Base-by-base conservation (phyloP, 2,113 vertebrate genomes). In the Phodopus roborovskii region DNA sequence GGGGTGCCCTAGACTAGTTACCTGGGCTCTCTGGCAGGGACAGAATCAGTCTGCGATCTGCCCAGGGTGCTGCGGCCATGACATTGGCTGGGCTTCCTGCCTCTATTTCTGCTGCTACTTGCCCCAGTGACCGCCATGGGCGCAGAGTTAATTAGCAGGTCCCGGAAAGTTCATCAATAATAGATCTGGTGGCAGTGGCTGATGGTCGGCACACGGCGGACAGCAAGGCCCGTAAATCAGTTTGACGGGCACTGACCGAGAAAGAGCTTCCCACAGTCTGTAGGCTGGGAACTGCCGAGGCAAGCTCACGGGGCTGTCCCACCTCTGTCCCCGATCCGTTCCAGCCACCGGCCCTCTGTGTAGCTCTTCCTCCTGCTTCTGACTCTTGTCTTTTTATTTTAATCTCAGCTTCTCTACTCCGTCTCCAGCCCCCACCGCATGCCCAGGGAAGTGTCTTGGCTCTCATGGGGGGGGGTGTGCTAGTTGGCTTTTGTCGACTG, bases 161-260 rank as follows among this genome's bases (percentile, higher is more conserved):
- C 98, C 98, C 68, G 84, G 98, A 97, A 98, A 98, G 98, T 99
- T 99, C 99, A 99, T 99, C 99, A 99, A 99, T 99, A 99, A 99
- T 96, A 96, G 98, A 99, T 99, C 98, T 98, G 88, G 98, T 88
- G 97, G 98, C 82, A 92, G 98, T 94, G 97, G 99, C 98, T 99
- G 99, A 99, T 99, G 98, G 99, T 98, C 60, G 98, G 97, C 98
- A 98, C 96, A 42, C 97, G 68, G 98, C 96, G 77, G 98, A 98
- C 97, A 97, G 98, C 78, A 96, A 7, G 96, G 96, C 97, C 97
- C 97, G 91, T 98, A 98, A 98, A 98, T 98, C 98, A 98, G 97
- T 94, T 96, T 97, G 98, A 98, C 97, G 58, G 96, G 85, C 97
- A 97, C 97, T 97, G 98, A 98, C 98, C 98, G 96, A 97, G 98